Percentiles rank a stretch among this genome's conserved stretches.
These are phyloP conservation scores for Sus cebifrons DNA, from an alignment of 2,797 vertebrate species.

Conservation along the genomic window DNA sequence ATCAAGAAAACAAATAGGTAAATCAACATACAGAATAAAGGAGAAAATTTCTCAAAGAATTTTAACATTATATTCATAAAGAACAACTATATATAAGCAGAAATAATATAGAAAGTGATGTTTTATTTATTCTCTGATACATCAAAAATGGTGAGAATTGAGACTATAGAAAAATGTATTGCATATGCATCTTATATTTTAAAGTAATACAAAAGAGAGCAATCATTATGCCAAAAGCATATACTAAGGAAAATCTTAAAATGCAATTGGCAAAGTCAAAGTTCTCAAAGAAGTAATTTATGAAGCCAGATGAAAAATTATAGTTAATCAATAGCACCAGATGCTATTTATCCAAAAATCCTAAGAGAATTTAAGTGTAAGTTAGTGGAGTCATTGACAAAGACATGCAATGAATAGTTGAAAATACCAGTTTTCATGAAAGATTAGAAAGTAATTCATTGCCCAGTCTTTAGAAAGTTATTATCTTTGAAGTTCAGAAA, in stretches of 20 bases:
- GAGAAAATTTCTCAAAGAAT: neutral
- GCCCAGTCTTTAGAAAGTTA: neutral
- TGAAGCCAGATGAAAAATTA: neutral
- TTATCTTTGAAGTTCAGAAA: neutral
- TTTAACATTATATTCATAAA: slow-evolving; percentile 28
- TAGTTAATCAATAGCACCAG: neutral
- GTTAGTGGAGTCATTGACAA: neutral
- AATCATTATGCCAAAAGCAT: neutral
- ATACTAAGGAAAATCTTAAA: slow-evolving; percentile 40
- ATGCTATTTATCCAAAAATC: slow-evolving; percentile 11
- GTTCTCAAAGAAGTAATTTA: slow-evolving; percentile 36
- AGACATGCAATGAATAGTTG: neutral
- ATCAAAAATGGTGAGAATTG: neutral
- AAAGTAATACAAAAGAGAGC: neutral
- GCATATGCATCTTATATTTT: neutral
- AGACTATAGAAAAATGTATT: neutral
- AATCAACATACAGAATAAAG: slow-evolving; percentile 1
- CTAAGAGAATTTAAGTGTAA: slow-evolving; percentile 24
- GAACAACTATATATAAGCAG: neutral
- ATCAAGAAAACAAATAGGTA: neutral
- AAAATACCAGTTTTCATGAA: slow-evolving; percentile 41
- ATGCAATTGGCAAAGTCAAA: neutral
- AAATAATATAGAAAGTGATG: neutral
- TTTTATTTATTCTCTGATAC: neutral
- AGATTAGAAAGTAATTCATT: neutral